Evolutionary conservation across 2,113 vertebrate species (phyloP), one percentile per base, ranked within the genome.

Genomic region (Tiliqua scincoides): DNA sequence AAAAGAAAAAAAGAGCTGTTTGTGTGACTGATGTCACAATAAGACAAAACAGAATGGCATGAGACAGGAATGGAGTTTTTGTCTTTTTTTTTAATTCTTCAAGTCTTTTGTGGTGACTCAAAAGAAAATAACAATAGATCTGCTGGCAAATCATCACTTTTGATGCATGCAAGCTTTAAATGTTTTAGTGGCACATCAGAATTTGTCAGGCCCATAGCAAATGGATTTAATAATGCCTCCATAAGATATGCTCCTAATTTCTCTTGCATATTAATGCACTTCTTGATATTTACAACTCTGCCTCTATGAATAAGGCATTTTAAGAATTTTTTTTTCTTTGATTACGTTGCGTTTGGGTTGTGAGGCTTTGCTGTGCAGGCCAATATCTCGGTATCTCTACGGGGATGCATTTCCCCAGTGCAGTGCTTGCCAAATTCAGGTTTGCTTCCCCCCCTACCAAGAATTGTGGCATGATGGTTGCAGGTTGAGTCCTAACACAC

Each of bases 151-250:
- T 89, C 57, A 83, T 91, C 77, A 62, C 57, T 78, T 90, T 87
- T 82, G 87, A 85, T 74, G 73, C 87, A 85, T 40, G 61, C 85
- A 87, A 85, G 48, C n/a, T 88, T 90, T 68, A 89, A 86, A 75
- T 32, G 70, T 32, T 65, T 48, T 74, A 91, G n/a, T n/a, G n/a
- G 17, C 54, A 57, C 10, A 87, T 85, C 83, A 77, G 74, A 54
- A 62, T 62, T 89, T 85, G 89, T 89, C 87, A 90, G 3, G 12
- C 2, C 63, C 88, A n/a, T 85, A 91, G 88, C 88, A 92, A 91
- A 93, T 91, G 72, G 86, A 92, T 93, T 93, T 94, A 78, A 90
- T 91, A 93, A 75, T 67, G 85, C 68, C 90, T 73, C 65, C 57
- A 1, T 91, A 91, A 93, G 79, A 90, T 87, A 88, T 71, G 78